Percentiles rank a stretch among this genome's conserved stretches.
Conservation (phyloP, 1,140 invertebrate genomes). For the Pectinophora gossypiella region DNA sequence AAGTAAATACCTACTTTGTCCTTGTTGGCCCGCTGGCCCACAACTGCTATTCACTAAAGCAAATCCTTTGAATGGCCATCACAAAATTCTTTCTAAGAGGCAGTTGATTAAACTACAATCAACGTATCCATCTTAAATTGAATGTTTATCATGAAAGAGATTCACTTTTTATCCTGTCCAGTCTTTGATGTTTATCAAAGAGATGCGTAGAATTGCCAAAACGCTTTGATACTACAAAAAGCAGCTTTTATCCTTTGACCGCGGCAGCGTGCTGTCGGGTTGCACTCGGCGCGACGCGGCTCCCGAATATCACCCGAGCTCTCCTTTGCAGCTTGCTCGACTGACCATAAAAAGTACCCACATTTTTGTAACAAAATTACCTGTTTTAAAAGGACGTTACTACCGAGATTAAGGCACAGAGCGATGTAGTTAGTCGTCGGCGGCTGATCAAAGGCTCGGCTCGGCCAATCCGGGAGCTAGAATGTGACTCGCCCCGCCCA, state of each 20-base stretch:
- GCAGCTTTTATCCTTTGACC: constrained; percentile 37
- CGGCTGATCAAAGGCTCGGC: constrained; percentile 59
- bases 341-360: constrained; percentile 57
- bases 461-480: constrained; percentile 39
- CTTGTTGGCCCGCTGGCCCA: too few species aligned
- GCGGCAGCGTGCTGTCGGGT: constrained; percentile 40
- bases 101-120: not conserved
- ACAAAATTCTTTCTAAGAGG: too few species aligned
- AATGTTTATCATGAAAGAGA: constrained; percentile 1
- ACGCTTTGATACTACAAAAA: constrained; percentile 42
- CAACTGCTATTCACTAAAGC: too few species aligned
- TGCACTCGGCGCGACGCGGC: constrained; percentile 37
- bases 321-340: constrained; percentile 37
- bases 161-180: constrained; percentile 1
- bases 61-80: too few species aligned
- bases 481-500: constrained; percentile 40
- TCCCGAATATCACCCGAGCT: constrained; percentile 32
- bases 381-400: constrained; percentile 73
- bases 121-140: not conserved
- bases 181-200: constrained; percentile 45
- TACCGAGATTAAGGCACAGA: constrained; percentile 70
- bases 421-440: constrained; percentile 68
- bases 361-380: constrained; percentile 72
- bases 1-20: too few species aligned
- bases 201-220: constrained; percentile 45